phyloP scores from a whole-genome alignment of 1,140 invertebrate species.

The Theocolax elegans region DNA sequence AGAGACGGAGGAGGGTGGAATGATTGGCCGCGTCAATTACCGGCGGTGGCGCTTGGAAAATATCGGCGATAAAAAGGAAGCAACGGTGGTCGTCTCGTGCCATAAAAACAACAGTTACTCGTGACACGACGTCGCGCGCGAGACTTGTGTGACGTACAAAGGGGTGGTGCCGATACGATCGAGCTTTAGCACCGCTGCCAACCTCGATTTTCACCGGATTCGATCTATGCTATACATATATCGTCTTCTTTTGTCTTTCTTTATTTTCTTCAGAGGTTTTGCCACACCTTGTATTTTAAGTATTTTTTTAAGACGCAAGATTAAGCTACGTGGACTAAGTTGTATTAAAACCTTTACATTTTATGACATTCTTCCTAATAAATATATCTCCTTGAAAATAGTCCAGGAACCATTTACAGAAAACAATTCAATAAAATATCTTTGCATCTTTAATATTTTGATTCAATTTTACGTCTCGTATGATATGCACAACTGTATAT shows the following conservation, averaged over 20 bases:
- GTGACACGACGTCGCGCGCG: background rate
- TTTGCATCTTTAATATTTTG: no score
- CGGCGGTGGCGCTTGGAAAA: background rate
- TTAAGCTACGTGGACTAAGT: no score
- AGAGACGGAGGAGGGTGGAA: background rate
- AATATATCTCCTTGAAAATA: no score
- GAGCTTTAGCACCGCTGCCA: background rate
- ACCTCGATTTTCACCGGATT: background rate
- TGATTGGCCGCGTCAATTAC: slow-evolving; percentile 33
- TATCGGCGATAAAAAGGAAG: slow-evolving; percentile 20
- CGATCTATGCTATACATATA: background rate
- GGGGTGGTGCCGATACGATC: background rate
- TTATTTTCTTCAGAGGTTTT: no score
- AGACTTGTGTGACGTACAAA: background rate
- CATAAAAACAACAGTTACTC: slow-evolving; percentile 17
- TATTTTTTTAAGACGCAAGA: no score
- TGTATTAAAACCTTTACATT: no score
- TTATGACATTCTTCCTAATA: no score
- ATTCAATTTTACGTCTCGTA: no score
- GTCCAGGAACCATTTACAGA: no score
- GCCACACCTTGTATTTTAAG: no score
- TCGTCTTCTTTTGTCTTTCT: background rate
- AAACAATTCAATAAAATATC: no score
- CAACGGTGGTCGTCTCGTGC: background rate
- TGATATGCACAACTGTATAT: no score